Percentiles rank a stretch among this genome's conserved stretches.
Conservation (phyloP, 2,888 invertebrate species). For the Leptinotarsa haldemani region DNA sequence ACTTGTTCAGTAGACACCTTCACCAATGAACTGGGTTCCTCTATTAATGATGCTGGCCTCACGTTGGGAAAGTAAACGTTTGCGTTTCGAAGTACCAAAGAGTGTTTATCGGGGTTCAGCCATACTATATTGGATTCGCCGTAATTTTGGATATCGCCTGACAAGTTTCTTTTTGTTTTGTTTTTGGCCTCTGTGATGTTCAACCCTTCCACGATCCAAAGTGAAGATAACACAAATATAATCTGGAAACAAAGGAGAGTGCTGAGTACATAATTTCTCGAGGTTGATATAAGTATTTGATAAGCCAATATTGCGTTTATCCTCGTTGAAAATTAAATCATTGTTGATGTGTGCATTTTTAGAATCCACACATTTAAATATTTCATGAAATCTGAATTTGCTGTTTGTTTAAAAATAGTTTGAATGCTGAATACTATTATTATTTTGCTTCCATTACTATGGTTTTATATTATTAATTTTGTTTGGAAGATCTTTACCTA, state of each 20-base stretch:
- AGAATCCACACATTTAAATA: too few species aligned
- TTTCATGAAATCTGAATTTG: too few species aligned
- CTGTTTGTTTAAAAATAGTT: too few species aligned
- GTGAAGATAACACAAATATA: slow-evolving; percentile 30
- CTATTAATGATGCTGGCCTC: slow-evolving; percentile 39
- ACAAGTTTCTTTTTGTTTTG: slow-evolving; percentile 50
- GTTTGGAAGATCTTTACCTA: too few species aligned
- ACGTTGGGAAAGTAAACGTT: slow-evolving; percentile 30
- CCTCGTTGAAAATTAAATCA: too few species aligned
- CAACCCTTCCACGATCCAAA: slow-evolving; percentile 29
- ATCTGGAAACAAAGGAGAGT: slow-evolving; percentile 27
- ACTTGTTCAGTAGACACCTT: slow-evolving; percentile 59
- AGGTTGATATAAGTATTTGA: too few species aligned
- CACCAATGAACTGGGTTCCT: slow-evolving; percentile 33
- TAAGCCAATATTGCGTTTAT: too few species aligned
- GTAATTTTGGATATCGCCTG: slow-evolving; percentile 45
- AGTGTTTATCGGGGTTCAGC: slow-evolving; percentile 45
- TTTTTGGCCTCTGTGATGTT: slow-evolving; percentile 27
- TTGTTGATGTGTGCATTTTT: too few species aligned
- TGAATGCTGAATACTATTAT: too few species aligned
- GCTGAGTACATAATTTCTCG: too few species aligned
- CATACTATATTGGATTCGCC: slow-evolving; percentile 49
- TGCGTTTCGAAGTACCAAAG: slow-evolving; percentile 37
- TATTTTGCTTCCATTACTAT: too few species aligned
- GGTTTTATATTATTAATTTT: too few species aligned